These are phyloP conservation scores for Sarcophaga peregrina DNA, from an alignment of 1,140 invertebrate genomes.

Conservation along the genomic window DNA sequence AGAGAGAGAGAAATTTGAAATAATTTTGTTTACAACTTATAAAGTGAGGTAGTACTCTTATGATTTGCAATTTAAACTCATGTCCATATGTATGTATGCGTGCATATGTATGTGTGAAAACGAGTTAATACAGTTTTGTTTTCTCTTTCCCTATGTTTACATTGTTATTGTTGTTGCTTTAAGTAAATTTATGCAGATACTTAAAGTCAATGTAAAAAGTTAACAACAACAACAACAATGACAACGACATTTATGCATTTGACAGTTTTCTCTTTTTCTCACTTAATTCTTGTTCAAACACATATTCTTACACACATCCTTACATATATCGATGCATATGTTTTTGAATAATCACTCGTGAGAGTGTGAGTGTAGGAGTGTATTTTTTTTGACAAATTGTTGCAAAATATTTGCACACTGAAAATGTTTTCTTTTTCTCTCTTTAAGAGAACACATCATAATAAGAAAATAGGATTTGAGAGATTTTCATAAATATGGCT, in stretches of 20 bases:
- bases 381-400: neutral
- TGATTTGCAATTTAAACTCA: neutral
- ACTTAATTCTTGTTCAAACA: neutral
- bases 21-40: conserved; percentile 9
- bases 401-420: neutral
- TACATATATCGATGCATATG: no score
- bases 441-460: neutral
- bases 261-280: conserved; percentile 8
- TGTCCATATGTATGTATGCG: neutral
- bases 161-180: neutral
- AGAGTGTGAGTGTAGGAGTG: neutral
- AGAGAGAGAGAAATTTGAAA: neutral
- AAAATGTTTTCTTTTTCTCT: neutral
- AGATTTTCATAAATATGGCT: neutral
- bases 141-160: neutral
- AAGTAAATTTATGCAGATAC: conserved; percentile 15
- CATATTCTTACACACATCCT: no score
- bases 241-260: neutral
- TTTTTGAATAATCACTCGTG: no score
- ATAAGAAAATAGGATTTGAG: neutral
- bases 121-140: neutral
- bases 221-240: neutral
- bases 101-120: neutral
- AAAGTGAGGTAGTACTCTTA: neutral
- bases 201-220: conserved; percentile 8